Conservation (phyloP, 2,113 vertebrate species). For the Asarcornis scutulata region DNA sequence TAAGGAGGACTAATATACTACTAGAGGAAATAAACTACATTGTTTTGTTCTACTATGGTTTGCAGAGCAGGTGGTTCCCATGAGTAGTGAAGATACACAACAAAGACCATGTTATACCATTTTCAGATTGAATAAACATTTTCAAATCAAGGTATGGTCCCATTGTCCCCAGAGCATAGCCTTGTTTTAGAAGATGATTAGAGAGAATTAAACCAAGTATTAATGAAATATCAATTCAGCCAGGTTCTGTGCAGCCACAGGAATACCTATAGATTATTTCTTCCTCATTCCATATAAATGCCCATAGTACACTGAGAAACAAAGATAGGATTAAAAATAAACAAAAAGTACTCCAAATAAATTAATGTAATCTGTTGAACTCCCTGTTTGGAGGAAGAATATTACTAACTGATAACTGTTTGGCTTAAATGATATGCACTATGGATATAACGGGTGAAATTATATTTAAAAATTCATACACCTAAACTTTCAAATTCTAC, state of each 20-base stretch:
- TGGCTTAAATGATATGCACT: background rate
- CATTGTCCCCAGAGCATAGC: background rate
- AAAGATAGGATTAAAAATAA: background rate
- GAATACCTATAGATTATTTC: background rate
- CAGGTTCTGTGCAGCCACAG: background rate
- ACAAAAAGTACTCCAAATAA: background rate
- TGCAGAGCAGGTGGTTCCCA: background rate
- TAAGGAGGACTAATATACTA: background rate
- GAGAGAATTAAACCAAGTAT: background rate
- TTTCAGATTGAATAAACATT: background rate
- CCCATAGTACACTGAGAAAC: rapidly evolving
- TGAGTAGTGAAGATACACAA: background rate
- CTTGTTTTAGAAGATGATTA: too few species aligned
- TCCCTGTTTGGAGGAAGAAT: background rate
- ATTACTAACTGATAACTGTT: background rate
- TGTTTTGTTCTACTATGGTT: background rate
- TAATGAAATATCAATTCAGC: background rate
- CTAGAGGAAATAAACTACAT: background rate
- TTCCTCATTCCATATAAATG: background rate
- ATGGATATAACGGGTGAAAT: background rate
- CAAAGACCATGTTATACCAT: background rate
- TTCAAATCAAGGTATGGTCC: background rate
- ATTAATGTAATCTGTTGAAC: rapidly evolving
- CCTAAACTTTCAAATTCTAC: background rate
- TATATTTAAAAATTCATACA: background rate